Conservation (phyloP, 2,113 vertebrate genomes). For the Cololabis saira region DNA sequence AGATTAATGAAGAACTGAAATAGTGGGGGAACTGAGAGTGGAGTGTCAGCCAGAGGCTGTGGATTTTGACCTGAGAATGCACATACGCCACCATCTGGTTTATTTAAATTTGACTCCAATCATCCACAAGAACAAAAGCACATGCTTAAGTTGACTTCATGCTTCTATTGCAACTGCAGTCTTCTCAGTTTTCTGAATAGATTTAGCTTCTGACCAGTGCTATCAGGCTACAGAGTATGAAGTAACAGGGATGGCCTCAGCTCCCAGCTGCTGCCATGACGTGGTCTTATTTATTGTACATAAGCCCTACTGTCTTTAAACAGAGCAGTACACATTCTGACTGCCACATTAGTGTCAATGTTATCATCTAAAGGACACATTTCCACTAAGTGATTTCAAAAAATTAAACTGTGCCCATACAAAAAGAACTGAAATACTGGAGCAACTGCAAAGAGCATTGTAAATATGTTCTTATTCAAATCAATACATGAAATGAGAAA, state of each 20-base stretch:
- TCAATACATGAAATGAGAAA: too few relatives aligned
- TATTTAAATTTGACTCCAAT: slow-evolving; percentile 10
- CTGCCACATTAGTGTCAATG: slow-evolving; percentile 61
- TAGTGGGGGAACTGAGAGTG: slow-evolving; percentile 20
- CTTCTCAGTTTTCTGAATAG: slow-evolving; percentile 41
- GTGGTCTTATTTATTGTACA: slow-evolving; percentile 73
- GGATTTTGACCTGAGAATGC: slow-evolving; percentile 35
- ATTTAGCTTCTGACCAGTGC: slow-evolving; percentile 46
- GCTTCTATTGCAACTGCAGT: not conserved
- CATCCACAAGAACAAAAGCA: too few relatives aligned
- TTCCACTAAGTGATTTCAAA: slow-evolving; percentile 55
- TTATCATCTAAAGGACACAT: slow-evolving; percentile 67
- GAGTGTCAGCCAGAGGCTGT: slow-evolving; percentile 42
- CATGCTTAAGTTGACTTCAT: too few relatives aligned
- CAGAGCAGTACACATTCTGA: slow-evolving; percentile 34
- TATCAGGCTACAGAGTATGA: slow-evolving; percentile 27
- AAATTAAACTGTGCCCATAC: slow-evolving; percentile 11
- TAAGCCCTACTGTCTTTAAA: slow-evolving; percentile 65
- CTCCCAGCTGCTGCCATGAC: slow-evolving; percentile 67
- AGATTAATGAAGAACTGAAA: slow-evolving; percentile 32
- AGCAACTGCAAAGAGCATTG: too few relatives aligned
- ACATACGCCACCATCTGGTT: slow-evolving; percentile 28
- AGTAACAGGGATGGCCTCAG: slow-evolving; percentile 60
- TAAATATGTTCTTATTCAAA: too few relatives aligned
- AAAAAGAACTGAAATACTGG: not conserved